Evolutionary conservation across 2,797 vertebrate species (phyloP).

Genomic region (Sebastiscus albofasciatus): DNA sequence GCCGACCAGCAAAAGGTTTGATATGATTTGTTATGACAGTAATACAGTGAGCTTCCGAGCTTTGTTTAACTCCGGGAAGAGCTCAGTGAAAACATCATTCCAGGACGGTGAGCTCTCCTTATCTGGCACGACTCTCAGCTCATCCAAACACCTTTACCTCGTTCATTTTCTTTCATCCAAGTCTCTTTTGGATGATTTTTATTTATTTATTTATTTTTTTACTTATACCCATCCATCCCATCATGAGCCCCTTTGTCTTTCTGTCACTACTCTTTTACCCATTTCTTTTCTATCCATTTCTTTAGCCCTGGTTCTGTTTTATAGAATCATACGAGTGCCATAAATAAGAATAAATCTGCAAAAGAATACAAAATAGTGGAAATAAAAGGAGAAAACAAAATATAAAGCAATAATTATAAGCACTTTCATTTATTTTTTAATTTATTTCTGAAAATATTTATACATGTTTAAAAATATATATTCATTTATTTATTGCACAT

Average conservation of each 20-base stretch:
- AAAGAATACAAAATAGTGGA: no score
- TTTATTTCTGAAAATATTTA: no score
- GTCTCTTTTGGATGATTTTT: slow-evolving; percentile 21
- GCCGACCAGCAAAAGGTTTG: slow-evolving; percentile 39
- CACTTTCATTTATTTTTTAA: no score
- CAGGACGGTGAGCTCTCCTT: slow-evolving; percentile 48
- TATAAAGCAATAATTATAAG: no score
- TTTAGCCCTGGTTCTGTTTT: background rate
- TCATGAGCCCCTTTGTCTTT: slow-evolving; percentile 6
- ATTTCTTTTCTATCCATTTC: background rate
- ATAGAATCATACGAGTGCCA: no score
- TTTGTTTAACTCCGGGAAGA: slow-evolving; percentile 67
- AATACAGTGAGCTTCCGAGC: slow-evolving; percentile 54
- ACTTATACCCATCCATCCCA: background rate
- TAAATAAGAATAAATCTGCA: no score
- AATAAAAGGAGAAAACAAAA: no score
- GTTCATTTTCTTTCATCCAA: slow-evolving; percentile 29
- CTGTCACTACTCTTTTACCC: background rate
- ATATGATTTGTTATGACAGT: slow-evolving; percentile 72
- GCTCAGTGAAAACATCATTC: slow-evolving; percentile 65
- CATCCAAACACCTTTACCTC: slow-evolving; percentile 51
- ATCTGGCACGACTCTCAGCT: slow-evolving; percentile 26
- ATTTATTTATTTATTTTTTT: background rate
- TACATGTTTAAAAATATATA: no score
- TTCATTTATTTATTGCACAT: no score